These are phyloP conservation scores for Platycnemis pennipes DNA, from an alignment of 2,888 invertebrate species.

Conservation along the genomic window DNA sequence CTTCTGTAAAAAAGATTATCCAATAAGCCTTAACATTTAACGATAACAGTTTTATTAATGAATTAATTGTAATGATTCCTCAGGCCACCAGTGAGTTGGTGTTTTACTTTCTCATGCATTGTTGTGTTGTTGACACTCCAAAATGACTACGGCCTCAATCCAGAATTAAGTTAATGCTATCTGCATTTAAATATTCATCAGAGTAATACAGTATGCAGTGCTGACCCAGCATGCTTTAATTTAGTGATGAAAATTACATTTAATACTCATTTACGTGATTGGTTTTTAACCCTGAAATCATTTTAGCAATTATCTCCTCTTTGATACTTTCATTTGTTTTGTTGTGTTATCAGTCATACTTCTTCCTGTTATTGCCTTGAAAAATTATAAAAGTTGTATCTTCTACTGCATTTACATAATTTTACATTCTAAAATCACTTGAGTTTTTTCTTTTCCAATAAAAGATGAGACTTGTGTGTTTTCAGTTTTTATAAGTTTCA, in stretches of 20 bases:
- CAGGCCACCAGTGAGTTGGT: background rate
- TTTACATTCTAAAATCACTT: background rate
- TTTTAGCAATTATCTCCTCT: background rate
- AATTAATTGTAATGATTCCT: background rate
- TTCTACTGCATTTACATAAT: background rate
- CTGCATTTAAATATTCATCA: background rate
- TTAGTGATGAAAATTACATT: conserved; percentile 17
- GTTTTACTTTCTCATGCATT: background rate
- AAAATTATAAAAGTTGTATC: background rate
- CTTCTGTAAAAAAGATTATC: background rate
- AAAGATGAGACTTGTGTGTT: background rate
- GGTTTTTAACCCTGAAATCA: background rate
- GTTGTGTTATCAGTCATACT: background rate
- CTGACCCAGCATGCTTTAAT: conserved; percentile 17
- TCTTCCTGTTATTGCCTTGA: background rate
- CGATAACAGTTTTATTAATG: background rate
- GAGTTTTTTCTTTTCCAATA: background rate
- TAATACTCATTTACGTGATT: background rate
- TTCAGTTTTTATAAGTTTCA: background rate
- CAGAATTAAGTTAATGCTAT: background rate
- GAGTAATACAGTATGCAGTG: conserved; percentile 15
- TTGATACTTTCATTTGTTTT: background rate
- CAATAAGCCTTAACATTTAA: background rate
- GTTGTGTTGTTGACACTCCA: background rate
- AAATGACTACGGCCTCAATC: background rate